These are phyloP conservation scores for Aptenodytes forsteri DNA, from an alignment of 2,113 vertebrate genomes.

Conservation along the genomic window DNA sequence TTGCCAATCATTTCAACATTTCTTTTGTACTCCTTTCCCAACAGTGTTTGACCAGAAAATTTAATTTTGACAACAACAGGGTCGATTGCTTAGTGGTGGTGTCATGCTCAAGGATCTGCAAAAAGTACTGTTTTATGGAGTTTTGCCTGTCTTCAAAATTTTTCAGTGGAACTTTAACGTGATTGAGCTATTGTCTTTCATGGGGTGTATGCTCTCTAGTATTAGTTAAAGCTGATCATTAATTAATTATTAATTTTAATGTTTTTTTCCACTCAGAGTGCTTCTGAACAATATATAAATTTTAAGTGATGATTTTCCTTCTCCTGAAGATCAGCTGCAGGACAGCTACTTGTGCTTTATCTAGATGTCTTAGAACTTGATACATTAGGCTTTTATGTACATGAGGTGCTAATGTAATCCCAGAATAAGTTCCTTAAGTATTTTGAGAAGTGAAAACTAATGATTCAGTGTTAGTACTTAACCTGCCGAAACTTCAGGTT, in stretches of 20 bases:
- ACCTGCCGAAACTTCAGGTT: background rate
- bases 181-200: background rate
- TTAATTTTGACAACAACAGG: background rate
- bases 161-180: background rate
- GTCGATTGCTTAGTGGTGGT: background rate
- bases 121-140: background rate
- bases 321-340: background rate
- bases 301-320: background rate
- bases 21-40: background rate
- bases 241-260: background rate
- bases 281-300: background rate
- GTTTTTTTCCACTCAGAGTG: background rate
- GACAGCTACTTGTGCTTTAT: background rate
- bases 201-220: background rate
- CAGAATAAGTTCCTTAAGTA: background rate
- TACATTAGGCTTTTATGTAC: background rate
- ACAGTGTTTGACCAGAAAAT: background rate
- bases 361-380: background rate
- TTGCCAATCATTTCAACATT: background rate
- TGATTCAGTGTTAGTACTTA: background rate
- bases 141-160: background rate
- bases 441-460: background rate
- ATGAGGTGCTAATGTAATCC: background rate
- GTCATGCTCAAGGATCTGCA: background rate
- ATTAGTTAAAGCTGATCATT: background rate